phyloP scores from a whole-genome alignment of 2,797 vertebrate genomes.

The Adrianichthys oophorus region DNA sequence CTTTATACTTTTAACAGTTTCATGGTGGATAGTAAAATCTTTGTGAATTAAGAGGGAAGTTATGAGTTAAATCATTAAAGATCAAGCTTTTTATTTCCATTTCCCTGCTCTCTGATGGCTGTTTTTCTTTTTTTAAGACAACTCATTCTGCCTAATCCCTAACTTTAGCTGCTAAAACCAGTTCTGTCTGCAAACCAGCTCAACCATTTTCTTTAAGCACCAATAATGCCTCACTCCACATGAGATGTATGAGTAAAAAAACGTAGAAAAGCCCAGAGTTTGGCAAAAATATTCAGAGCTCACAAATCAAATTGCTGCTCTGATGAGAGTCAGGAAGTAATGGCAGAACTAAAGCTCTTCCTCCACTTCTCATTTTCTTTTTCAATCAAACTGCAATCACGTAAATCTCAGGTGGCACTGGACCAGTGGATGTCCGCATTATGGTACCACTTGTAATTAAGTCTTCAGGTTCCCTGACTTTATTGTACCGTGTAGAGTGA shows the following conservation, averaged over 20 bases:
- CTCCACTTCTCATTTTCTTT: conserved; percentile 66
- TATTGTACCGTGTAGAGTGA: conserved; percentile 68
- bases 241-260: conserved; percentile 20
- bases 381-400: conserved; percentile 69
- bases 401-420: conserved; percentile 68
- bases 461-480: conserved; percentile 72
- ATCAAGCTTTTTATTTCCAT: no score
- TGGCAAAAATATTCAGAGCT: conserved; percentile 20
- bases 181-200: no score
- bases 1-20: no score
- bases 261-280: conserved; percentile 27
- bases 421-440: conserved; percentile 58
- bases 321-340: conserved; percentile 65
- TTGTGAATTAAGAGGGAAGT: no score
- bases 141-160: no score
- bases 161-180: no score
- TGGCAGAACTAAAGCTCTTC: conserved; percentile 40
- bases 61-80: no score
- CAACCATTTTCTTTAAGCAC: no score
- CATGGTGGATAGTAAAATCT: no score
- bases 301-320: conserved; percentile 53
- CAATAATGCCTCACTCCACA: no score
- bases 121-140: no score
- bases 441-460: conserved; percentile 75
- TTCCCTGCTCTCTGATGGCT: no score